A percentile compares a stretch with the other conserved stretches of the same genome.
Conservation (phyloP, 2,797 vertebrate species). For the Clarias platycephalus region DNA sequence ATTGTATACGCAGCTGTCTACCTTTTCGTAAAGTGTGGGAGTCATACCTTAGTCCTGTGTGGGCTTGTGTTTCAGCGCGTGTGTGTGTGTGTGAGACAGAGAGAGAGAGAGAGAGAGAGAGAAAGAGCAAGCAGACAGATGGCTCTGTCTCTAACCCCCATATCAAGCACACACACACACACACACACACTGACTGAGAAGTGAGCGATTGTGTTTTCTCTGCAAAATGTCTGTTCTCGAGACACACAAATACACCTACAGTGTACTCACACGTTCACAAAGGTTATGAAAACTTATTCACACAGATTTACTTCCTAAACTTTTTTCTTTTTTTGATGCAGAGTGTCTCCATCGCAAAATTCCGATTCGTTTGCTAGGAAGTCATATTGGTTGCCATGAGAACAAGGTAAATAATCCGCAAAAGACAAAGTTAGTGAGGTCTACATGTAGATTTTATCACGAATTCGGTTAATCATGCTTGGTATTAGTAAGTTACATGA, state of each 20-base stretch:
- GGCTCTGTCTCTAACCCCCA: constrained; percentile 32
- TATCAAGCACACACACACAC: not conserved
- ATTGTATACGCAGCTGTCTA: not conserved
- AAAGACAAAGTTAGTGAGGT: not conserved
- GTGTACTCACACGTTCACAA: constrained; percentile 10
- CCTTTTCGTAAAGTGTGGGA: constrained; percentile 3
- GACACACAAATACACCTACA: constrained; percentile 38
- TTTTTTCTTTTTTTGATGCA: not conserved
- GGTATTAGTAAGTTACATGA: not conserved
- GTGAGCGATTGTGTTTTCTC: not conserved
- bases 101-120: not conserved
- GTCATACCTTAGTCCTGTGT: constrained; percentile 13
- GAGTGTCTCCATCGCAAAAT: not conserved
- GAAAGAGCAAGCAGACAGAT: constrained; percentile 18
- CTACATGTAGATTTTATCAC: not conserved
- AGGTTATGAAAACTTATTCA: not conserved
- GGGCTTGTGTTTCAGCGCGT: constrained; percentile 22
- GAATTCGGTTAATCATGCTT: not conserved
- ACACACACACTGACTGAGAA: constrained; percentile 19
- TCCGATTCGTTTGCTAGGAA: too few species aligned
- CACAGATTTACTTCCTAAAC: not conserved
- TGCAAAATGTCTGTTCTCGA: not conserved
- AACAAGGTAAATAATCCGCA: not conserved
- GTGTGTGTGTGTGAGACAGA: not conserved
- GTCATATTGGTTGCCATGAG: not conserved